phyloP scores from a whole-genome alignment of 2,113 vertebrate species.

The Aleadryas rufinucha region DNA sequence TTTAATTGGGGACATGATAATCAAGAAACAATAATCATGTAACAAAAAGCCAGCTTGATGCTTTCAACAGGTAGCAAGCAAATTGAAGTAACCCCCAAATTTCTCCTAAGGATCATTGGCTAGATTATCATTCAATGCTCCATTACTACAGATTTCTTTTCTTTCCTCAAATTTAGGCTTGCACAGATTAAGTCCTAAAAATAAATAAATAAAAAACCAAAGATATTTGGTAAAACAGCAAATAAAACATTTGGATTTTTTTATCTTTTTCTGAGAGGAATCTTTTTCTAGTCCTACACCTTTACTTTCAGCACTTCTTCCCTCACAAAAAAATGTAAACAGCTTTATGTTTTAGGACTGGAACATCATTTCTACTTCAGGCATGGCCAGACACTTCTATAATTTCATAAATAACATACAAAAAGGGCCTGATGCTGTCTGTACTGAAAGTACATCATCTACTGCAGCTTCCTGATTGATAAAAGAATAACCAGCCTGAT shows the following conservation, averaged over 20 bases:
- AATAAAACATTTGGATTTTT: neutral
- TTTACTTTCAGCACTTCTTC: neutral
- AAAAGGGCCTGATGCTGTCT: neutral
- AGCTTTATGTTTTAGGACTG: neutral
- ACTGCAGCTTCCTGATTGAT: neutral
- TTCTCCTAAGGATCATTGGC: neutral
- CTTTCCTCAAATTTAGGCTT: neutral
- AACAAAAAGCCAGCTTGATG: neutral
- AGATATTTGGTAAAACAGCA: neutral
- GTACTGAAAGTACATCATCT: neutral
- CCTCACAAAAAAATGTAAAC: neutral
- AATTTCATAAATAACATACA: neutral
- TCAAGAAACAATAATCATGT: accelerated
- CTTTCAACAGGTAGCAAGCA: neutral
- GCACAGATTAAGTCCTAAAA: neutral
- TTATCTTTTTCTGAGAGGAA: neutral
- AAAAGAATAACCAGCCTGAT: neutral
- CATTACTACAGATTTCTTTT: accelerated
- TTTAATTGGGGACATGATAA: accelerated
- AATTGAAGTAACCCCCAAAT: neutral
- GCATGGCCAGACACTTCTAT: neutral
- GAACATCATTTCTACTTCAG: neutral
- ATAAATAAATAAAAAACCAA: too few species aligned
- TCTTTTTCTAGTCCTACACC: neutral
- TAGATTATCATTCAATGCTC: neutral